phyloP scores from a whole-genome alignment of 2,888 invertebrate genomes.

The Ochropleura leucogaster region DNA sequence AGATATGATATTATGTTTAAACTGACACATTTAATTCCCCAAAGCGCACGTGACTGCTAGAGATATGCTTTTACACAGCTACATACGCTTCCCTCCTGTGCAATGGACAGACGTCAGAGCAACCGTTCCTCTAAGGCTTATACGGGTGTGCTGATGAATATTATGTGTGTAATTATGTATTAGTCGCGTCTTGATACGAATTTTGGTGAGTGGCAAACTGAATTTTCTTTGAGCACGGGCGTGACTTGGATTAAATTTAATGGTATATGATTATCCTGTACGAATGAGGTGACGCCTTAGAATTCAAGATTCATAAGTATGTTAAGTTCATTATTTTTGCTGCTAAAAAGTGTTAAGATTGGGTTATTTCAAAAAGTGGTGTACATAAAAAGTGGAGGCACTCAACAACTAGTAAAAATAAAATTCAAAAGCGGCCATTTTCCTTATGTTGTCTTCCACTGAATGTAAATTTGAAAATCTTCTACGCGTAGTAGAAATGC shows the following conservation, averaged over 20 bases:
- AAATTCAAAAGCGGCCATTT: conserved; percentile 7
- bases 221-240: conserved; percentile 18
- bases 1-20: conserved; percentile 44
- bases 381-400: neutral
- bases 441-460: conserved; percentile 14
- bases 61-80: conserved; percentile 7
- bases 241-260: conserved; percentile 35
- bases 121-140: conserved; percentile 18
- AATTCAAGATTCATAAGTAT: neutral
- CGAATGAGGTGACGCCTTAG: neutral
- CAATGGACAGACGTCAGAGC: conserved; percentile 25
- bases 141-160: conserved; percentile 56
- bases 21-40: conserved; percentile 44
- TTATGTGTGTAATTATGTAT: conserved; percentile 47
- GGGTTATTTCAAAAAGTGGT: neutral
- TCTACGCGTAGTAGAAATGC: conserved; percentile 23
- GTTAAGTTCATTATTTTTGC: neutral
- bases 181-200: conserved; percentile 26
- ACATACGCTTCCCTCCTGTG: neutral
- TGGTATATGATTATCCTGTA: conserved; percentile 5
- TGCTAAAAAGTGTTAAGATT: neutral
- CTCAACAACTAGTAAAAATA: conserved; percentile 4
- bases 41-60: conserved; percentile 25
- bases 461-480: conserved; percentile 49
- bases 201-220: conserved; percentile 29